phyloP scores from a whole-genome alignment of 2,113 vertebrate species.

The Leucopternis melanops region DNA sequence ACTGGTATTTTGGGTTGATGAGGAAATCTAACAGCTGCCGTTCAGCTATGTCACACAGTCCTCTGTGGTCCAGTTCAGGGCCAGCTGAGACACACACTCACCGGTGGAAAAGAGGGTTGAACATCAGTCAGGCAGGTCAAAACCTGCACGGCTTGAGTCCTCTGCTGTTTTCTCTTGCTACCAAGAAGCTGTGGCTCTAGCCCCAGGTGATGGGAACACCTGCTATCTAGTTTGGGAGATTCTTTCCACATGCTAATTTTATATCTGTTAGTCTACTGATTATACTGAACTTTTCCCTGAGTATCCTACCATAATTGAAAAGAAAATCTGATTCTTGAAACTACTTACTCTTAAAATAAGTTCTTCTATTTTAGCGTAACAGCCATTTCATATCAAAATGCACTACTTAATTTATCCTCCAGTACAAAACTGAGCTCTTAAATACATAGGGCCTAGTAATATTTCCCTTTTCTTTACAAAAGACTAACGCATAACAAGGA shows the following conservation, averaged over 20 bases:
- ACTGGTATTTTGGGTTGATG: not conserved
- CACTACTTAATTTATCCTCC: not conserved
- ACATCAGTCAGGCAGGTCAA: not conserved
- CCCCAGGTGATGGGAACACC: not conserved
- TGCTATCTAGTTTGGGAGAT: fast-evolving
- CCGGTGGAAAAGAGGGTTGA: not conserved
- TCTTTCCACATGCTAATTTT: not conserved
- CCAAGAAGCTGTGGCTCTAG: not conserved
- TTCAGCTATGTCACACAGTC: not conserved
- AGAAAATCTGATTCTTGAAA: not conserved
- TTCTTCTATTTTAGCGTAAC: not conserved
- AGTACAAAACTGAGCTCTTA: not conserved
- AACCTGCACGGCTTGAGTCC: not conserved
- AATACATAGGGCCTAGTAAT: not conserved
- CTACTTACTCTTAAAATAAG: not conserved
- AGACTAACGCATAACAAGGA: not conserved
- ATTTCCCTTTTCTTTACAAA: not conserved
- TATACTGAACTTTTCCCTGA: not conserved
- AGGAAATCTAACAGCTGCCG: not conserved
- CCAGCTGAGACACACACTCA: fast-evolving
- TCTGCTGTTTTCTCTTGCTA: not conserved
- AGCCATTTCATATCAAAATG: not conserved
- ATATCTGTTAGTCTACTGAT: not conserved
- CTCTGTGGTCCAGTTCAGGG: not conserved
- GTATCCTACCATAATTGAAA: not conserved